These are phyloP conservation scores for Fringilla coelebs DNA, from an alignment of 2,797 vertebrate genomes.

Conservation along the genomic window DNA sequence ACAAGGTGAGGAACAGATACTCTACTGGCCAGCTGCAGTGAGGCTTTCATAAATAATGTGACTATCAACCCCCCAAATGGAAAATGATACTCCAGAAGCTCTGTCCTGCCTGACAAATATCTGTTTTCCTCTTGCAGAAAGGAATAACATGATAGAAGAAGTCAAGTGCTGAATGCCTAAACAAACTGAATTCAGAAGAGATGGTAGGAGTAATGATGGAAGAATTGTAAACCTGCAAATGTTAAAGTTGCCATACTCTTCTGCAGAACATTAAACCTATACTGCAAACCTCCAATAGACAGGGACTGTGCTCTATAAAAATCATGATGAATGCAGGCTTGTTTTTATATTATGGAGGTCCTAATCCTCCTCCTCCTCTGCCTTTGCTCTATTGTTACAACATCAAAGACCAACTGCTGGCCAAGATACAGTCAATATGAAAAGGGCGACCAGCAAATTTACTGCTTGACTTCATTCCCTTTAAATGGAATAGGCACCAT, in stretches of 20 bases:
- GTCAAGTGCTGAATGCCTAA: background rate
- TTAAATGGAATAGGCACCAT: conserved; percentile 74
- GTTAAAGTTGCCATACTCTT: background rate
- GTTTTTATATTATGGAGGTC: conserved; percentile 63
- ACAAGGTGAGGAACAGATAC: background rate
- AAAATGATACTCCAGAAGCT: background rate
- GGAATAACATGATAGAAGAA: background rate
- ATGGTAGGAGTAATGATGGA: background rate
- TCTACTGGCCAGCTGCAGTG: background rate
- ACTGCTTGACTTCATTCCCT: conserved; percentile 80
- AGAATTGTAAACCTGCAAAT: background rate
- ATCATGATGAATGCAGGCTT: conserved; percentile 62
- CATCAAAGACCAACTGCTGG: conserved; percentile 82
- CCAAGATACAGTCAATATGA: conserved; percentile 76
- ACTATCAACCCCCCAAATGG: background rate
- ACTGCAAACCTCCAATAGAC: background rate
- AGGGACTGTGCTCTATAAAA: conserved; percentile 46
- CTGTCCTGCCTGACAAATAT: background rate
- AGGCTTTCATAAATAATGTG: background rate
- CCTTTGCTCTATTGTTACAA: conserved; percentile 76
- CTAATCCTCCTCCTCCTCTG: conserved; percentile 69
- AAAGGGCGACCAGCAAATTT: conserved; percentile 80
- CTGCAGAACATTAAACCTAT: background rate
- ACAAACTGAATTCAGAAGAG: conserved; percentile 6
- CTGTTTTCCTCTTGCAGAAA: background rate